Evolutionary conservation across 2,888 invertebrate genomes (phyloP), one percentile per base, ranked within the genome.

Genomic region (Eugnorisma glareosa): DNA sequence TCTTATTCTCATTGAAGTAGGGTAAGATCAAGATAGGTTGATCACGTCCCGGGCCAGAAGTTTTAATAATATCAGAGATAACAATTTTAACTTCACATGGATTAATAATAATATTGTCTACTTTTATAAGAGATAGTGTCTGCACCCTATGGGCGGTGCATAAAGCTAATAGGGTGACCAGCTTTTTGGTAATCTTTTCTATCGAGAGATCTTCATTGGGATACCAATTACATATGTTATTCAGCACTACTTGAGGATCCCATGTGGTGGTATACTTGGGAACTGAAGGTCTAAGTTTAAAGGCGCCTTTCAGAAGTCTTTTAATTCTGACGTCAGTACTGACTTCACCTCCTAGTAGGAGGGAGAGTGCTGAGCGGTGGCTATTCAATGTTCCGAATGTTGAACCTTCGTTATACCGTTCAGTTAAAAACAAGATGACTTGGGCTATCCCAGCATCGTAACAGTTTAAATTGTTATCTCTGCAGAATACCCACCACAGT

Each of bases 231-330:
- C 13, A 51, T 51, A 51, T 24, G 51, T 51, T 51, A 51, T 51
- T 51, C 24, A 51, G 51, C 21, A 51, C 51, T 51, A 51, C 21
- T 51, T 51, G 51, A 51, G 51, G 51, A 51, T 51, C 51, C 51
- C 51, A 21, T 51, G 51, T 37, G 37, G 37, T 37, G 37, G 37
- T 37, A 37, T 37, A 37, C 37, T 37, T 37, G 37, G 37, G 37
- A 37, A 37, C 37, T 37, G 37, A 37, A 8, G 37, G 37, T 37
- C 37, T 37, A 5, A 37, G 37, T 37, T 51, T 51, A 51, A 51
- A 51, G 51, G 51, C 51, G 51, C 51, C 51, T 51, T 51, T 51
- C 51, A 51, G 51, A 51, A 51, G 51, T 51, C 51, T 51, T 51
- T 51, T 51, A 51, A 51, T 51, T 51, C 51, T 51, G 51, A 51